Conservation (phyloP, 1,140 invertebrate genomes). For the Drosophila chauvacae region DNA sequence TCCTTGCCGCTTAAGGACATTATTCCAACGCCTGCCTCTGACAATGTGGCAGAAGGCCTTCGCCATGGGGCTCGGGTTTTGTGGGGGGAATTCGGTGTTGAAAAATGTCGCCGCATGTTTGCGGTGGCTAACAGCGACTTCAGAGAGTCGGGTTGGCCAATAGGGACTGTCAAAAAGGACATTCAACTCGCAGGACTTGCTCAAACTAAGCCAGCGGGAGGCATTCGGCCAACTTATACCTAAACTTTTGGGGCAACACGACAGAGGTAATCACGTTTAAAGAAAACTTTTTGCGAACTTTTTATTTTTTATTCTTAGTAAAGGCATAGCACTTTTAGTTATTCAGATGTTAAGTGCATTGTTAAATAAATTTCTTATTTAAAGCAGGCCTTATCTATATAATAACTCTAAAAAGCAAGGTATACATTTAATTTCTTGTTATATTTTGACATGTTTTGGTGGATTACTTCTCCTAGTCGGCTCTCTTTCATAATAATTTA, state of each 20-base stretch:
- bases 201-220: conserved; percentile 22
- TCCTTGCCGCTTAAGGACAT: not conserved
- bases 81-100: conserved; percentile 6
- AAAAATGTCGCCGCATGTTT: conserved; percentile 44
- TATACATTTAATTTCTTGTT: too few species aligned
- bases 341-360: not conserved
- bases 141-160: not conserved
- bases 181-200: conserved; percentile 31
- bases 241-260: conserved; percentile 7
- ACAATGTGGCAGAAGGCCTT: conserved; percentile 25
- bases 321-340: not conserved
- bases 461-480: too few species aligned
- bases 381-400: not conserved
- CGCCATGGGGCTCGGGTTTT: not conserved
- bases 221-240: conserved; percentile 3
- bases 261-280: conserved; percentile 2
- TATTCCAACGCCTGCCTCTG: conserved; percentile 13
- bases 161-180: conserved; percentile 41
- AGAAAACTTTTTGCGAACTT: not conserved
- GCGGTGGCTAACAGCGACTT: conserved; percentile 18
- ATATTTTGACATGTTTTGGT: too few species aligned
- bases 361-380: not conserved
- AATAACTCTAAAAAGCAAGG: too few species aligned
- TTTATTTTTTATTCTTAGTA: not conserved
- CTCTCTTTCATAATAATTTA: too few species aligned